Percentiles rank a stretch among this genome's conserved stretches.
These are phyloP conservation scores for Chlamydotis undulata DNA, from an alignment of 2,113 vertebrate species.

Conservation along the genomic window DNA sequence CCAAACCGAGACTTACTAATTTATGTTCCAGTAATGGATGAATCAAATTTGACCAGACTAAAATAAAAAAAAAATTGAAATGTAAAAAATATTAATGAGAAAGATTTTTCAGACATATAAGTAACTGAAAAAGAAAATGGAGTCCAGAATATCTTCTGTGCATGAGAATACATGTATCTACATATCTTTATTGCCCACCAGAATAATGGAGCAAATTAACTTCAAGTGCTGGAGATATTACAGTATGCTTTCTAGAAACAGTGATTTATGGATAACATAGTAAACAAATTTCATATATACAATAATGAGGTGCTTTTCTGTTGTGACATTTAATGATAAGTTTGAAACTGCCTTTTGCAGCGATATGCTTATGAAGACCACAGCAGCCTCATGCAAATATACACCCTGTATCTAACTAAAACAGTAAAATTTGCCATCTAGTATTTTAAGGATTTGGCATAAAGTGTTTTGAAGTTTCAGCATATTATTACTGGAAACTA, in stretches of 20 bases:
- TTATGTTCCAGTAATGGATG: rapidly evolving
- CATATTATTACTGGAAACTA: slow-evolving; percentile 22
- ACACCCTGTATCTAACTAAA: background rate
- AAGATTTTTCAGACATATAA: background rate
- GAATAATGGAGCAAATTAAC: background rate
- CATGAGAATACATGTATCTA: background rate
- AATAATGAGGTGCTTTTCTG: background rate
- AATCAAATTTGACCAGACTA: background rate
- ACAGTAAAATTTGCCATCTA: background rate
- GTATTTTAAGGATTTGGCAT: slow-evolving; percentile 21
- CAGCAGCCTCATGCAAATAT: background rate
- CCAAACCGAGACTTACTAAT: background rate
- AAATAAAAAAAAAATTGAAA: background rate
- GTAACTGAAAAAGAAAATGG: background rate
- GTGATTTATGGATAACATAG: background rate
- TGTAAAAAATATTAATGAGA: background rate
- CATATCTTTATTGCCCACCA: background rate
- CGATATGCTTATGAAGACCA: background rate
- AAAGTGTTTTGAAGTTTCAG: slow-evolving; percentile 39
- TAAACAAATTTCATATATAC: background rate
- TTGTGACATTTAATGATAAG: background rate
- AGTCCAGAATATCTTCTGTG: background rate
- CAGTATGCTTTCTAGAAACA: background rate
- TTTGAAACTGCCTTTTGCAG: background rate
- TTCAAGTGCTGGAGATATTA: background rate